Base-by-base conservation (phyloP, 2,113 vertebrate genomes). In the Lipophrys pholis region DNA sequence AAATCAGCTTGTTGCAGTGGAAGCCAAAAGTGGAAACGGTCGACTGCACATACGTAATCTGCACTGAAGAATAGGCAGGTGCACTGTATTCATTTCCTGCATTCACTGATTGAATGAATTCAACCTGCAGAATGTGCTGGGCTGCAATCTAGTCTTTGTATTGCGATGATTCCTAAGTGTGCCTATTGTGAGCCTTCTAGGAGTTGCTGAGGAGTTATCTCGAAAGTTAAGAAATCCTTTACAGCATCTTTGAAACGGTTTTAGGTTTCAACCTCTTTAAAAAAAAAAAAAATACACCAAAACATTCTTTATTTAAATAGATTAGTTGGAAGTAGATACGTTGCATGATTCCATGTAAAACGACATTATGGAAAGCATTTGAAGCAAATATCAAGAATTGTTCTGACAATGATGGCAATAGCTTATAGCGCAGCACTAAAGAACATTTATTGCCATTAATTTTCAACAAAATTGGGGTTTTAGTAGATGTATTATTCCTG, bases 41-140 rank as follows among this genome's bases (percentile, higher is more conserved):
- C 36, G 11, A 78, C 63, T 78, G 72, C 66, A 65, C 67, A 56
- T 74, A 65, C 67, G 53, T 74, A 68, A 69, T 80, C 42, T 35
- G 54, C 14, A 35, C 9, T 61, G 7, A 38, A 56, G 54, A 77
- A 65, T 16, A 45, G 50, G 50, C 11, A 16, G 14, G 15, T 48
- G 48, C 11, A n/a, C 45, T 0, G 2, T 50, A 39, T 73, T 72
- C 11, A 71, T 71, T 61, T 70, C 54, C 59, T 43, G 54, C 17
- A 51, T 64, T 46, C 40, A 76, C 35, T 17, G 65, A 38, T 14
- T 52, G 72, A 38, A 21, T 15, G 43, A 53, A 65, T 75, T 73
- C 11, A 69, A 54, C 11, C n/a, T 15, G 12, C 17, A 49, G 16
- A 60, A 4, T 63, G 54, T 52, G 41, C 49, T 4, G 11, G 39